Base-by-base conservation (phyloP, 2,888 invertebrate genomes). In the Cryptus armator region DNA sequence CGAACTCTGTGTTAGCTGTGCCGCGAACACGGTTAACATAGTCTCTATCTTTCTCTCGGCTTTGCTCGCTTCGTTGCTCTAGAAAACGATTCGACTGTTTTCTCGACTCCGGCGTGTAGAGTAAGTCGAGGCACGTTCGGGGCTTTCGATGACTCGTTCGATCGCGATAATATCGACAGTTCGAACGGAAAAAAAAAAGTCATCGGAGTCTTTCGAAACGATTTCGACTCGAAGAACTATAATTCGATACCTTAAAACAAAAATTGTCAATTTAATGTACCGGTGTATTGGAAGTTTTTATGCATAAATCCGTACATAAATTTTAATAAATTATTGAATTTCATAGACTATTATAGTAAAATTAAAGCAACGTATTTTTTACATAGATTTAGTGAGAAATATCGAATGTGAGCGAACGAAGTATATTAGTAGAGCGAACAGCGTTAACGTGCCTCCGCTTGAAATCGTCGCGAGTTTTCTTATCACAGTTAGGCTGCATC, bases 401-500 rank as follows among this genome's bases (percentile, higher is more conserved):
- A n/a, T 51, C 56, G 62, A 74, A 19, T 32, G 46, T 3, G 16
- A 24, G 44, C 24, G 5, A 43, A 67, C 12, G 74, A 66, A 75
- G 43, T 32, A 79, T 81, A 48, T 19, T 66, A 66, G 56, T 78
- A 77, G 86, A 89, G 48, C 48, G 75, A 80, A 72, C 71, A 5
- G 37, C 37, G 37, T 37, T 9, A 44, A 70, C 66, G 68, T 19
- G 77, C 56, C 74, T 77, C 62, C 72, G 67, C 48, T 78, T 59
- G 37, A 75, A 37, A 74, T 81, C 81, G 46, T 76, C 66, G 56
- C 68, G 66, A 48, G 67, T 64, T 71, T 66, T 48, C 71, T 82
- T 82, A 85, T 85, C 85, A 59, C 75, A 62, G 75, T 71, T 37
- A 7, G 12, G 66, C 85, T 76, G 79, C 85, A 85, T 85, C 85